phyloP scores from a whole-genome alignment of 2,888 invertebrate species.

The Cephalotes varians region DNA sequence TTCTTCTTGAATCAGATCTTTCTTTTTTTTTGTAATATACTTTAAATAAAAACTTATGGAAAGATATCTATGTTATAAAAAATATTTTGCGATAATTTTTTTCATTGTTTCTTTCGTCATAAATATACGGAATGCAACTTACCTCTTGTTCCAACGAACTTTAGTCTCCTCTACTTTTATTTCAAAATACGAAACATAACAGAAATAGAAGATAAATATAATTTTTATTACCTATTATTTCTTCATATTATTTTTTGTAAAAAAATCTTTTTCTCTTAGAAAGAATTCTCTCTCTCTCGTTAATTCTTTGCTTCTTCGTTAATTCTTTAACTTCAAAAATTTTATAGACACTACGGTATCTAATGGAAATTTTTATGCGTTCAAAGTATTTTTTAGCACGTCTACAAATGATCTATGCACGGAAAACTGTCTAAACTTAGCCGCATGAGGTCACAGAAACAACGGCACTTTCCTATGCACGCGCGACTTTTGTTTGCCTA shows the following conservation, averaged over 20 bases:
- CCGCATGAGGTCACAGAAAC: conserved; percentile 10
- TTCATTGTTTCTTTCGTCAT: no score
- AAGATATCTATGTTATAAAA: no score
- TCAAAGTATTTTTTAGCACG: neutral
- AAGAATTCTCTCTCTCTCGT: neutral
- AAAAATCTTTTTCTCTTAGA: neutral
- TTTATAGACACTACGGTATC: neutral
- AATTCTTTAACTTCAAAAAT: neutral
- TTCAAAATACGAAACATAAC: neutral
- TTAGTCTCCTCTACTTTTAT: no score
- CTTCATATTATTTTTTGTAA: neutral
- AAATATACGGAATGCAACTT: no score
- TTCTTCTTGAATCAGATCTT: no score
- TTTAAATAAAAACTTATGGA: no score
- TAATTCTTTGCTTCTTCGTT: neutral
- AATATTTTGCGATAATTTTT: no score
- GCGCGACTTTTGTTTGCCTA: conserved; percentile 35
- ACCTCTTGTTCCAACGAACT: no score
- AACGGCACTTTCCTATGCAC: conserved; percentile 23
- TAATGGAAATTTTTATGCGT: neutral
- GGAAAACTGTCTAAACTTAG: conserved; percentile 37
- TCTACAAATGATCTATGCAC: neutral
- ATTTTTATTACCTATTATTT: neutral
- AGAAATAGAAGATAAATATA: neutral
- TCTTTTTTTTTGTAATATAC: no score